Evolutionary conservation across 2,113 vertebrate species (phyloP).

Genomic region (Eulemur rufifrons): DNA sequence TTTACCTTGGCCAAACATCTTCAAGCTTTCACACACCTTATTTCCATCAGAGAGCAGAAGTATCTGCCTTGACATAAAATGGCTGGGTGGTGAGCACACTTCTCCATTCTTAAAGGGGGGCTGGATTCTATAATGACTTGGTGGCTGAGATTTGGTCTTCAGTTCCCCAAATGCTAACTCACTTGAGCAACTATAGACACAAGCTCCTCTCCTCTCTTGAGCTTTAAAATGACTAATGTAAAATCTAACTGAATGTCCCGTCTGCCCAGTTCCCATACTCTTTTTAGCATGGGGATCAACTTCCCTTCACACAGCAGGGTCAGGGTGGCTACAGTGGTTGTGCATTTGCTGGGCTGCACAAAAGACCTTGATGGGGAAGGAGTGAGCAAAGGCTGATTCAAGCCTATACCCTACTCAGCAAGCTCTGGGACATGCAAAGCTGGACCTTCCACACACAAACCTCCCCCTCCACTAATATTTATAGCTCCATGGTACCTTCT

Average conservation of each 20-base stretch:
- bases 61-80: neutral
- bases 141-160: neutral
- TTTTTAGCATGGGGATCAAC: neutral
- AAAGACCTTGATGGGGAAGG: neutral
- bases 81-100: neutral
- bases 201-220: neutral
- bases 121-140: neutral
- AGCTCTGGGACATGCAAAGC: neutral
- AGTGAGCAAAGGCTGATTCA: neutral
- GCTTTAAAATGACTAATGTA: slow-evolving; percentile 20
- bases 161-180: neutral
- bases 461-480: too few species aligned
- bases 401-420: neutral
- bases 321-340: neutral
- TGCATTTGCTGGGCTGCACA: neutral
- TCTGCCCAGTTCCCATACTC: neutral
- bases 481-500: neutral
- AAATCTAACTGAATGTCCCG: neutral
- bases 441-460: neutral
- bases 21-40: neutral
- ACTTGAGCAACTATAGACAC: slow-evolving; percentile 1
- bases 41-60: neutral
- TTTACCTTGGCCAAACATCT: slow-evolving; percentile 13
- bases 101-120: neutral
- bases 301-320: neutral